Evolutionary conservation across 2,797 vertebrate genomes (phyloP).

Genomic region (Phaenicophaeus curvirostris): DNA sequence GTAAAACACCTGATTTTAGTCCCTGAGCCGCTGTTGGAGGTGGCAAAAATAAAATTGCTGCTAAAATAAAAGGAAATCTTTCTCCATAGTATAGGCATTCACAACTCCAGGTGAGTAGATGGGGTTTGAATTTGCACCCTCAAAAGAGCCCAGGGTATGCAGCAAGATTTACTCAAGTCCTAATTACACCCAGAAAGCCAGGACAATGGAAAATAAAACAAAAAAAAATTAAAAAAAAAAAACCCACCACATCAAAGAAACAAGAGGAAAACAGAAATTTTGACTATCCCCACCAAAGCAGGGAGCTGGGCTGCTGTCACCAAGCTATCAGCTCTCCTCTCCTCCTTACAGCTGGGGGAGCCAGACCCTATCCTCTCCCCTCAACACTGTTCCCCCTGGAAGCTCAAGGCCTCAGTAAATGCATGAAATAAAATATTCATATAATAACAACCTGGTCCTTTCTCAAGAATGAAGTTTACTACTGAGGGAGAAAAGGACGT

Average conservation of each 20-base stretch:
- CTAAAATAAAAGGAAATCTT: background rate
- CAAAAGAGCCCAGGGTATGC: background rate
- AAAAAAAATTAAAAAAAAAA: background rate
- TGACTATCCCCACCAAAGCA: background rate
- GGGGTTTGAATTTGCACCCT: background rate
- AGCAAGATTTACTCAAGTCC: background rate
- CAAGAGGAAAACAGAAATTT: rapidly evolving
- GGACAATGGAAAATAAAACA: rapidly evolving
- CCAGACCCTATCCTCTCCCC: background rate
- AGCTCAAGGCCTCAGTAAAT: rapidly evolving
- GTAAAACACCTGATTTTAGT: rapidly evolving
- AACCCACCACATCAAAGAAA: background rate
- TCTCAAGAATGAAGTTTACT: rapidly evolving
- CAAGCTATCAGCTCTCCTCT: background rate
- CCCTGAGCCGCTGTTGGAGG: rapidly evolving
- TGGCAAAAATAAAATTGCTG: rapidly evolving
- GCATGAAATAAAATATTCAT: background rate
- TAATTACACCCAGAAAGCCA: background rate
- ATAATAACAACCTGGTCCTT: rapidly evolving
- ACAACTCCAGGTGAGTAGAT: background rate
- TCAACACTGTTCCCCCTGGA: background rate
- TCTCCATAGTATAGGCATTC: rapidly evolving
- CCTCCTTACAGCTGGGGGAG: background rate
- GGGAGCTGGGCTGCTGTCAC: background rate
- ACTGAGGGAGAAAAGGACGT: rapidly evolving